Conservation (phyloP, 2,888 invertebrate genomes). For the Branchinecta sandiegonensis region DNA sequence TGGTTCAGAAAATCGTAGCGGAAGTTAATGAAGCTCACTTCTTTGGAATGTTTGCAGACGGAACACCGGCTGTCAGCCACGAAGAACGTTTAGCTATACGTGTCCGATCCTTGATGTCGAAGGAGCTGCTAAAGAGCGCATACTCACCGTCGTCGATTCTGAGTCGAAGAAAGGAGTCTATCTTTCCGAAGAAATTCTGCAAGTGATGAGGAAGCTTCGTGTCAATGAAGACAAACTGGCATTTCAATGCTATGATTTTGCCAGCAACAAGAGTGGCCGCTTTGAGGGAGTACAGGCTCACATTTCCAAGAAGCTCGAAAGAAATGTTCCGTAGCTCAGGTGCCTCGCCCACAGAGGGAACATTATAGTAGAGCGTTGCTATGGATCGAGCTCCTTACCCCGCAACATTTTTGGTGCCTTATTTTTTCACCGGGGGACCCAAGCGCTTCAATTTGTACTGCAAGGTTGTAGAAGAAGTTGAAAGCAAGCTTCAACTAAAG, state of each 20-base stretch:
- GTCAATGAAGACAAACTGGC: neutral
- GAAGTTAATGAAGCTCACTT: constrained; percentile 13
- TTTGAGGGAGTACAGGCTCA: constrained; percentile 12
- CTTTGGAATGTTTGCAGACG: constrained; percentile 13
- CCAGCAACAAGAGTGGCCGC: constrained; percentile 1
- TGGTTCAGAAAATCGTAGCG: neutral
- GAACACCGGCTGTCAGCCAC: neutral
- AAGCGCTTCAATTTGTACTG: constrained; percentile 11
- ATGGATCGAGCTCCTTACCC: neutral
- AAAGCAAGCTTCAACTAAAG: constrained; percentile 15
- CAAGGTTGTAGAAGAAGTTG: constrained; percentile 7
- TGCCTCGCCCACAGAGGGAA: constrained; percentile 4
- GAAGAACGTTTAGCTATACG: neutral
- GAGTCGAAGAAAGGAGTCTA: neutral
- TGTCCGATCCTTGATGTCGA: constrained; percentile 7
- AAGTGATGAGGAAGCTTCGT: neutral
- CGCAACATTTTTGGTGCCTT: constrained; percentile 12
- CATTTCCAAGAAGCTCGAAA: constrained; percentile 3
- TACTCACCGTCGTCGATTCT: constrained; percentile 4
- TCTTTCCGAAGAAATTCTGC: neutral
- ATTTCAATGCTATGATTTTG: constrained; percentile 16
- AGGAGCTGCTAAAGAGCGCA: neutral
- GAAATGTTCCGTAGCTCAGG: neutral
- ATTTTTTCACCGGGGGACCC: constrained; percentile 8
- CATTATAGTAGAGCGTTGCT: neutral